Evolutionary conservation across 1,140 invertebrate genomes (phyloP).

Genomic region (Saxidomus purpurata): DNA sequence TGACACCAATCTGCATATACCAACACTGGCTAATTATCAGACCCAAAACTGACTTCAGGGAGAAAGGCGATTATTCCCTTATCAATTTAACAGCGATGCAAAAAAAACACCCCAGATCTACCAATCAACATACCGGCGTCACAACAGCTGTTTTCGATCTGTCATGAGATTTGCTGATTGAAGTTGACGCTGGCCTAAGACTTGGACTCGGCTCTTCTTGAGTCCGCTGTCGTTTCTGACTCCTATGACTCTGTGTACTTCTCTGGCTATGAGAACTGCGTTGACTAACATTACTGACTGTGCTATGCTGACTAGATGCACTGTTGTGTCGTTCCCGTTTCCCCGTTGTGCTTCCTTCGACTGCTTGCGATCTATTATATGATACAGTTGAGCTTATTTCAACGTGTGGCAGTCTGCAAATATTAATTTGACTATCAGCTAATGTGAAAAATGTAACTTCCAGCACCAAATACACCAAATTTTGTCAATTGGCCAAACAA

Average conservation of each 20-base stretch:
- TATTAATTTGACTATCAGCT: no score
- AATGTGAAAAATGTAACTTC: no score
- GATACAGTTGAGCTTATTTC: neutral
- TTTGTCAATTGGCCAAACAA: no score
- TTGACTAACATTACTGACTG: conserved; percentile 55
- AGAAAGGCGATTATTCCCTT: no score
- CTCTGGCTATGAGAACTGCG: conserved; percentile 24
- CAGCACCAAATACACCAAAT: no score
- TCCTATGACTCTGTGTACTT: neutral
- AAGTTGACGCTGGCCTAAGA: neutral
- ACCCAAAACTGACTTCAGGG: no score
- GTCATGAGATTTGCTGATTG: neutral
- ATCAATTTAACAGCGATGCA: no score
- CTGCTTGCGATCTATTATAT: neutral
- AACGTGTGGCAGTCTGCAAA: neutral
- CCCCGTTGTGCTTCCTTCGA: neutral
- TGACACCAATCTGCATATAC: no score
- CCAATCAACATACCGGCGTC: conserved; percentile 32
- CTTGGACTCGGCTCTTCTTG: neutral
- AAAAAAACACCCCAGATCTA: no score
- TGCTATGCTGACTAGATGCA: conserved; percentile 65
- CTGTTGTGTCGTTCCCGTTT: conserved; percentile 54
- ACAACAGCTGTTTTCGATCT: conserved; percentile 10
- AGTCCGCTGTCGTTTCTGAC: conserved; percentile 4
- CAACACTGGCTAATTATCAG: no score